Evolutionary conservation across 2,113 vertebrate genomes (phyloP), one percentile per base, ranked within the genome.

Genomic region (Mustelus asterias): DNA sequence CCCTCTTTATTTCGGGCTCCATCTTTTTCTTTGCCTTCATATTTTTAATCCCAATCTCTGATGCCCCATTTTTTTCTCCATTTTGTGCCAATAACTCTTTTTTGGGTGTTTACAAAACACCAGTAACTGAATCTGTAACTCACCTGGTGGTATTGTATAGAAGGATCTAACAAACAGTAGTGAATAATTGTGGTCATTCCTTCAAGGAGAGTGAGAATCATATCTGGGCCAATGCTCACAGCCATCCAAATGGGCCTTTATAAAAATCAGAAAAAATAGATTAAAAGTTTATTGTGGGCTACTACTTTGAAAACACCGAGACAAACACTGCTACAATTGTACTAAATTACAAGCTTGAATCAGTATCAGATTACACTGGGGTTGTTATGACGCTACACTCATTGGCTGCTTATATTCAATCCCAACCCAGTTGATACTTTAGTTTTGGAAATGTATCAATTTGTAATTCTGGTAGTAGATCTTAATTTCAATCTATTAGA

Each of bases 121-220:
- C 29, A 63, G 54, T 65, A 33, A 92, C 7, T 92, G 58, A 92
- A 92, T 63, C 0, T 22, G 37, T 60, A 96, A 96, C 97, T 98
- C 98, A 99, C 99, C 98, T 99, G 99, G 97, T 99, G 99, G 97
- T 99, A 99, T 88, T 99, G 99, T 0, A 98, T 98, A 90, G 98
- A 98, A 48, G 99, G 98, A 97, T 99, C 99, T 96, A 99, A 97
- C 65, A 99, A 97, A 96, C 99, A 99, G 96, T 99, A 99, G 97
- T 99, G 99, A 97, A 99, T 99, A 96, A 99, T 99, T 96, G 99
- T 98, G 14, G 99, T 99, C 96, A 99, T 98, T n/a, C 99, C 99
- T 97, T 99, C 99, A 96, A 99, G 97, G 65, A 99, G 97, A 48
- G 98, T 99, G 33, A 99, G 98, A 96, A 99, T 98, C 97, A 99